Percentiles rank a stretch among this genome's conserved stretches.
These are phyloP conservation scores for Panzeria rudis DNA, from an alignment of 2,888 invertebrate genomes.

Conservation along the genomic window DNA sequence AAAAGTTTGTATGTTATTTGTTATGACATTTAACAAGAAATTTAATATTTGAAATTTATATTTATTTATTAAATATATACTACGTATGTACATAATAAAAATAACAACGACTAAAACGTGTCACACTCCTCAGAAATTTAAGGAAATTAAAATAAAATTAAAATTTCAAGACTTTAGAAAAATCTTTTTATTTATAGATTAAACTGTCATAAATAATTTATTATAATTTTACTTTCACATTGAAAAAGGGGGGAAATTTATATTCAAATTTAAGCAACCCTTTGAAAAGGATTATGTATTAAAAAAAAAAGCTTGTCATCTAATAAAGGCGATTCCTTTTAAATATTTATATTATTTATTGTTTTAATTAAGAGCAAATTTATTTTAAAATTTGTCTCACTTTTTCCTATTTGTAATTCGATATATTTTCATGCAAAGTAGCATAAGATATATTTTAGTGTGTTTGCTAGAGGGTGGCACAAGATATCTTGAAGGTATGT, in stretches of 20 bases:
- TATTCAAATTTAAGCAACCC: not conserved
- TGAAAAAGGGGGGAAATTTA: not conserved
- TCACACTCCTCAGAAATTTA: not conserved
- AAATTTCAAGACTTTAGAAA: not conserved
- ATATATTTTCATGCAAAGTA: slow-evolving; percentile 27
- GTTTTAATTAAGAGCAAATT: slow-evolving; percentile 19
- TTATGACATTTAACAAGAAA: slow-evolving; percentile 61
- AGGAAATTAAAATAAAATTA: not conserved
- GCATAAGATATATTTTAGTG: too few relatives aligned
- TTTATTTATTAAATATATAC: slow-evolving; percentile 17
- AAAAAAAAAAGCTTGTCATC: not conserved
- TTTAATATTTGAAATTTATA: slow-evolving; percentile 62
- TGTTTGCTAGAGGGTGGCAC: too few relatives aligned
- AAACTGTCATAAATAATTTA: not conserved
- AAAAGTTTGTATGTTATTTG: slow-evolving; percentile 40
- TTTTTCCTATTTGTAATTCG: slow-evolving; percentile 18
- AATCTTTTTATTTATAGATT: not conserved
- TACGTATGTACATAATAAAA: not conserved
- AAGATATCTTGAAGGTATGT: too few relatives aligned
- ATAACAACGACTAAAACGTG: not conserved
- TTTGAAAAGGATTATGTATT: not conserved
- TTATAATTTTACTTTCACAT: not conserved
- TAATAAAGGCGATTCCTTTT: not conserved
- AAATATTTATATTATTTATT: not conserved
- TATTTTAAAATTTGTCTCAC: not conserved